Conservation (phyloP, 2,113 vertebrate species). For the Hiodon tergisus region DNA sequence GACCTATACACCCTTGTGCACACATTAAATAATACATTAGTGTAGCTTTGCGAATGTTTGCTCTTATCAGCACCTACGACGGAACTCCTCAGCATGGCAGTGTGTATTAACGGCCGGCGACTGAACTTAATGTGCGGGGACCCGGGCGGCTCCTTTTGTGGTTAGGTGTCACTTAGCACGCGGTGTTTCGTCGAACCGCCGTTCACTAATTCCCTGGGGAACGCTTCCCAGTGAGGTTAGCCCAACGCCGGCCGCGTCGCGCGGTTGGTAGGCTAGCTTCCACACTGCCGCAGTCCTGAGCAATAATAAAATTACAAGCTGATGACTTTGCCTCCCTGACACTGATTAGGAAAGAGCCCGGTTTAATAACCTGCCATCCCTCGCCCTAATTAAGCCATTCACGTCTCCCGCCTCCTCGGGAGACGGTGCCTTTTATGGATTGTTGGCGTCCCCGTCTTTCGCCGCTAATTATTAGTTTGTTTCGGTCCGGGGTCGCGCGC, state of each 20-base stretch:
- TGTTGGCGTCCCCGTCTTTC: not conserved
- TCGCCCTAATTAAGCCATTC: constrained; percentile 19
- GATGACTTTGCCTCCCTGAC: constrained; percentile 10
- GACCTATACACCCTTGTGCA: not conserved
- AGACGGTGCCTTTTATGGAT: constrained; percentile 9
- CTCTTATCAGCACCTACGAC: not conserved
- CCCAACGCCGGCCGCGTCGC: no score
- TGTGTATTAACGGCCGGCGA: not conserved
- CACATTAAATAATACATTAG: not conserved
- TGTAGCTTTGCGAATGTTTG: not conserved
- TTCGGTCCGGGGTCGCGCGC: not conserved
- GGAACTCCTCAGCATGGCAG: not conserved
- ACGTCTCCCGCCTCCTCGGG: not conserved
- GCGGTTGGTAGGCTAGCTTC: not conserved
- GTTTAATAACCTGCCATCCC: constrained; percentile 19
- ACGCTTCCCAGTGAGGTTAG: not conserved
- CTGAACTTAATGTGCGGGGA: not conserved
- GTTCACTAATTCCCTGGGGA: not conserved
- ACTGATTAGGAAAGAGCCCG: constrained; percentile 3
- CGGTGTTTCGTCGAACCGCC: no score
- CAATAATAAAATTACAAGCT: not conserved
- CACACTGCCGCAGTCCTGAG: not conserved
- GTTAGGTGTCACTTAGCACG: not conserved
- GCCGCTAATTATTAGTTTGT: constrained; percentile 3
- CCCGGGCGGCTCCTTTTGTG: not conserved